Base-by-base conservation (phyloP, 2,797 vertebrate species). In the Streptopelia turtur region DNA sequence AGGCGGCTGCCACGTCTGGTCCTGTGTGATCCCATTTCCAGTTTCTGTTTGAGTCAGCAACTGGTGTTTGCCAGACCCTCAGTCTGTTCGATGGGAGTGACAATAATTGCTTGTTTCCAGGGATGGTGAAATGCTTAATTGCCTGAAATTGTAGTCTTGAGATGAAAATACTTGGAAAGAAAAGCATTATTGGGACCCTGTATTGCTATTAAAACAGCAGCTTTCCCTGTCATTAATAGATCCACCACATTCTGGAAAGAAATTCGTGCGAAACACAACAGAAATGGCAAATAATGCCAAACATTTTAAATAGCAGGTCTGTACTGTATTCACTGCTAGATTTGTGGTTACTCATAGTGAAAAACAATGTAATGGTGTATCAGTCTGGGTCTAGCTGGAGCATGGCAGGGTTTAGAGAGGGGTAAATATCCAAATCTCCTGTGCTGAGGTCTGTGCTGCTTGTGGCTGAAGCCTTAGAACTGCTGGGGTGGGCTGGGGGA, bases 121-220 rank as follows among this genome's bases (percentile, higher is more conserved):
- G 21, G 77, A 56, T 57, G 47, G 47, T 28, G 77, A 79, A 94
- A 94, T 68, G 80, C 41, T 84, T 95, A 96, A 94, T 96, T 97
- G 89, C 83, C 69, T 94, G 80, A 87, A 93, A 90, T 89, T 74
- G 80, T 91, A 90, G 77, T 93, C 95, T 94, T 94, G 94, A 96
- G 93, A 94, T 81, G 56, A 94, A 95, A 96, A 94, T 87, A 92
- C 87, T 96, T 93, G 85, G 85, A 96, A 93, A 90, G 82, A 86
- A 82, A 92, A 72, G 74, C 2, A 0, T 86, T 82, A 37, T 28
- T 88, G 82, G 21, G 15, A 60, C 76, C 47, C 25, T 86, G 35
- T 69, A 59, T 81, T 93, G 47, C 50, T 91, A 55, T 50, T 95
- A 66, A 69, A 88, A 66, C 45, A 70, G 61, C 56, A 80, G 78